These are phyloP conservation scores for Sciaenops ocellatus DNA, from an alignment of 2,797 vertebrate species.

Conservation along the genomic window DNA sequence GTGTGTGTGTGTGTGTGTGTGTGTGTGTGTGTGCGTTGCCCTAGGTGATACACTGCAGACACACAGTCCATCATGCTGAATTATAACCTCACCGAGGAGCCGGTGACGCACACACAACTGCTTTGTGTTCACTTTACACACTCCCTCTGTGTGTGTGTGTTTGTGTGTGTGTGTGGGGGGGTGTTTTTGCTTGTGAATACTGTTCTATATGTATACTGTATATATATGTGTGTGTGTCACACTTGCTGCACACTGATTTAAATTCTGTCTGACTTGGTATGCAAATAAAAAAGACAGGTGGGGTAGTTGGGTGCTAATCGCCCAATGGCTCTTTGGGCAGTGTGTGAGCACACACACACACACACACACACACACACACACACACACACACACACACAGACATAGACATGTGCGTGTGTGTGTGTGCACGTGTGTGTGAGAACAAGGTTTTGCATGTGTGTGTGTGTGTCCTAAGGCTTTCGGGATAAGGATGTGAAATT, in stretches of 20 bases:
- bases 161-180: conserved; percentile 10
- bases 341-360: neutral
- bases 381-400: neutral
- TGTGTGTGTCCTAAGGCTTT: conserved; percentile 80
- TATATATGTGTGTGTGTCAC: conserved; percentile 64
- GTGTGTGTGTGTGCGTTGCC: conserved; percentile 46
- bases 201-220: conserved; percentile 15
- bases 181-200: conserved; percentile 46
- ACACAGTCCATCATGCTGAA: conserved; percentile 76
- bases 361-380: neutral
- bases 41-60: conserved; percentile 70
- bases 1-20: conserved; percentile 41
- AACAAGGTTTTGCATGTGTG: conserved; percentile 25
- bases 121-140: conserved; percentile 69
- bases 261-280: conserved; percentile 93
- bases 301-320: conserved; percentile 91
- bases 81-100: conserved; percentile 71
- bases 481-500: conserved; percentile 99
- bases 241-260: conserved; percentile 81
- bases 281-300: conserved; percentile 95
- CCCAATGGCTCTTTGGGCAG: conserved; percentile 86
- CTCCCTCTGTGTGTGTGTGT: conserved; percentile 24
- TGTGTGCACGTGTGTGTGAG: conserved; percentile 30
- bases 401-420: conserved; percentile 9
- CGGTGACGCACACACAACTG: conserved; percentile 52